Evolutionary conservation across 2,888 invertebrate species (phyloP).

Genomic region (Megalurothrips usitatus): DNA sequence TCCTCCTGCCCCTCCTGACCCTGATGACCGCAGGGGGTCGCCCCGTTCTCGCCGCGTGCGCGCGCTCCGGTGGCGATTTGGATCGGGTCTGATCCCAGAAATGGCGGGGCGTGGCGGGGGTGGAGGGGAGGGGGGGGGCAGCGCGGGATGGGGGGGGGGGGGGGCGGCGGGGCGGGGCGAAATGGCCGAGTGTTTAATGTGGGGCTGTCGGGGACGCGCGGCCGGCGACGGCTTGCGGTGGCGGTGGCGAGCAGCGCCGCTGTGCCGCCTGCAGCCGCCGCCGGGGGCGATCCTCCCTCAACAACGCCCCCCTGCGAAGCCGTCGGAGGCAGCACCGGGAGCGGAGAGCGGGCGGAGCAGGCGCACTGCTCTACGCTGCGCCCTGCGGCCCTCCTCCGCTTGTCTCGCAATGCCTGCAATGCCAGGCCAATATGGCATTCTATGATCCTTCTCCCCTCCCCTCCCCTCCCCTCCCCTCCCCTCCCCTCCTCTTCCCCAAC

Average conservation of each 20-base stretch:
- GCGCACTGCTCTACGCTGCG: neutral
- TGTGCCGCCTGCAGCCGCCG: too few relatives aligned
- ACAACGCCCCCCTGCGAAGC: too few relatives aligned
- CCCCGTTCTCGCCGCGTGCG: neutral
- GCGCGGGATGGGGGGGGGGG: neutral
- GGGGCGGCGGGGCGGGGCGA: too few relatives aligned
- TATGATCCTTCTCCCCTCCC: neutral
- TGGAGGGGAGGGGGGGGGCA: neutral
- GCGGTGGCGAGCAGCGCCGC: too few relatives aligned
- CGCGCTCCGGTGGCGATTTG: conserved; percentile 1
- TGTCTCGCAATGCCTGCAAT: neutral
- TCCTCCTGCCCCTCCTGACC: neutral
- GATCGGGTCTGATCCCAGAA: neutral
- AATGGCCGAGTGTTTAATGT: too few relatives aligned
- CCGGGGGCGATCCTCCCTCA: too few relatives aligned
- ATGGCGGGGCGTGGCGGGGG: neutral
- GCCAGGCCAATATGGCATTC: conserved; percentile 15
- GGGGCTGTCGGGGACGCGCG: too few relatives aligned
- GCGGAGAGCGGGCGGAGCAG: too few relatives aligned
- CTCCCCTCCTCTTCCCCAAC: too few relatives aligned
- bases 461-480: neutral
- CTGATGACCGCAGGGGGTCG: conserved; percentile 8
- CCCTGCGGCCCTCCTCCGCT: neutral
- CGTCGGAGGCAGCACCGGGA: too few relatives aligned
- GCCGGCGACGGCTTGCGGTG: too few relatives aligned